Percentiles rank a stretch among this genome's conserved stretches.
Evolutionary conservation across 2,888 invertebrate species (phyloP).

Genomic region (Schizaphis graminum): DNA sequence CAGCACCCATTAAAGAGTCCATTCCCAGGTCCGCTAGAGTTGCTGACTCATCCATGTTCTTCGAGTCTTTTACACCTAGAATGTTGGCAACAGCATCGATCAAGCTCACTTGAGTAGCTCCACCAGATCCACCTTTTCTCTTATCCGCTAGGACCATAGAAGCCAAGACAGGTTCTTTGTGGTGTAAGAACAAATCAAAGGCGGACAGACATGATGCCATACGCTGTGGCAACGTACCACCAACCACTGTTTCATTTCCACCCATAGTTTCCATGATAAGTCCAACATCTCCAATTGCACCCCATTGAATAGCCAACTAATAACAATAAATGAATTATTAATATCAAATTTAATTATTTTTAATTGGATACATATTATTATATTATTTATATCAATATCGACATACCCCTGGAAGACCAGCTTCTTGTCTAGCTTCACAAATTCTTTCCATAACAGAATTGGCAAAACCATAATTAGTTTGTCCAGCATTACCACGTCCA

Average conservation of each 20-base stretch:
- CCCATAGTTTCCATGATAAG: slow-evolving; percentile 91
- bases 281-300: slow-evolving; percentile 98
- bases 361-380: background rate
- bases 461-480: slow-evolving; percentile 96
- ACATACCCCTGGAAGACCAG: slow-evolving; percentile 82
- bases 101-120: slow-evolving; percentile 76
- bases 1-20: slow-evolving; percentile 99
- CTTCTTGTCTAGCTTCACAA: slow-evolving; percentile 85
- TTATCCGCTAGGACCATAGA: slow-evolving; percentile 92
- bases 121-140: slow-evolving; percentile 74
- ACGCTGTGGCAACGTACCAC: slow-evolving; percentile 95
- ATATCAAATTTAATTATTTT: background rate
- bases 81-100: slow-evolving; percentile 89
- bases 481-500: slow-evolving; percentile 96
- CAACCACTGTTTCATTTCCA: slow-evolving; percentile 91
- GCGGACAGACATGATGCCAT: slow-evolving; percentile 92
- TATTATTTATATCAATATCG: background rate
- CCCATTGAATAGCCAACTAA: slow-evolving; percentile 93
- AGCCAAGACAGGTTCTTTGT: slow-evolving; percentile 85
- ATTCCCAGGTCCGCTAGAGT: slow-evolving; percentile 95
- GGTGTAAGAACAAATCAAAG: slow-evolving; percentile 91
- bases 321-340: background rate
- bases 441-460: slow-evolving; percentile 98
- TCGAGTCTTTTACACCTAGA: slow-evolving; percentile 88
- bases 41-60: slow-evolving; percentile 81